phyloP scores from a whole-genome alignment of 2,113 vertebrate species.

The Psephotus haematonotus region DNA sequence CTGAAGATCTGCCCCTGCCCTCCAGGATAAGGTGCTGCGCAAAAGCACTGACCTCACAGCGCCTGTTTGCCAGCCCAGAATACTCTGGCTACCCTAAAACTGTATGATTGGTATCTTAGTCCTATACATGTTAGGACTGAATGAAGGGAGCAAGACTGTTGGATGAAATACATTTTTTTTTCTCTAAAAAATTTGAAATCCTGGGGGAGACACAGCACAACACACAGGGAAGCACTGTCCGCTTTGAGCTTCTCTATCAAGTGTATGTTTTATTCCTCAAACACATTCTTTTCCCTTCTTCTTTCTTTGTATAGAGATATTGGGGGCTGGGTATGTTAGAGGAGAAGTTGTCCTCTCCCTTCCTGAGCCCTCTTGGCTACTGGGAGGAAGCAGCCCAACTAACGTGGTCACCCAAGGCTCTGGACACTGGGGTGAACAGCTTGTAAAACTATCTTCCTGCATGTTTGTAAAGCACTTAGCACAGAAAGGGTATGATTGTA shows the following conservation, averaged over 20 bases:
- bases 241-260: neutral
- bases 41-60: neutral
- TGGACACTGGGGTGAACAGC: neutral
- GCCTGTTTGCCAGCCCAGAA: neutral
- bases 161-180: neutral
- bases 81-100: neutral
- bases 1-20: neutral
- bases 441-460: neutral
- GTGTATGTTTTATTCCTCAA: neutral
- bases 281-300: neutral
- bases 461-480: neutral
- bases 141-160: neutral
- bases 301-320: neutral
- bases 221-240: neutral
- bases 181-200: neutral
- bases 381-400: neutral
- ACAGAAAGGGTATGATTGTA: neutral
- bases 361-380: neutral
- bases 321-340: neutral
- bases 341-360: neutral
- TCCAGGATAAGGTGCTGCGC: neutral
- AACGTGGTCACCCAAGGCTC: neutral
- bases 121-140: neutral
- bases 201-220: neutral
- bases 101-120: neutral